Conservation (phyloP, 2,888 invertebrate genomes). For the Phyllotreta striolata region DNA sequence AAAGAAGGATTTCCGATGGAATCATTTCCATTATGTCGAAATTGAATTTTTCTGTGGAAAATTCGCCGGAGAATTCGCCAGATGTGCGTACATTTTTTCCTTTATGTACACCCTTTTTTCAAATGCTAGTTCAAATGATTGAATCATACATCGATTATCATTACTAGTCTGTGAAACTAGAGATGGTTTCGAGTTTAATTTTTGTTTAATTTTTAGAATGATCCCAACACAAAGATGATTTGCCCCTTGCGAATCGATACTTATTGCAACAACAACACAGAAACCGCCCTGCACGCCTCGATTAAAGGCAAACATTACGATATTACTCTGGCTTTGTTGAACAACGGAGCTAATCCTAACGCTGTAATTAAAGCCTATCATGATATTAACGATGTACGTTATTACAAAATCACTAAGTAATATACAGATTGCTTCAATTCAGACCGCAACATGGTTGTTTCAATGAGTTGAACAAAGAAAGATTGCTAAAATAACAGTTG, state of each 20-base stretch:
- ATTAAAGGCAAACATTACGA: slow-evolving; percentile 79
- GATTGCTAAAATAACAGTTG: no score
- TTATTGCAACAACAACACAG: slow-evolving; percentile 77
- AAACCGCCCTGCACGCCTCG: slow-evolving; percentile 85
- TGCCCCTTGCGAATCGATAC: slow-evolving; percentile 78
- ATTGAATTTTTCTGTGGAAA: slow-evolving; percentile 71
- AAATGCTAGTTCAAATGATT: no score
- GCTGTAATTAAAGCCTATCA: slow-evolving; percentile 67
- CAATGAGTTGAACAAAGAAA: no score
- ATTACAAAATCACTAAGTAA: slow-evolving; percentile 1
- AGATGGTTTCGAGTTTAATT: no score
- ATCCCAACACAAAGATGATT: slow-evolving; percentile 60
- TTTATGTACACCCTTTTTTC: no score
- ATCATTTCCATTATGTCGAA: slow-evolving; percentile 89
- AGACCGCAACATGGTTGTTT: no score
- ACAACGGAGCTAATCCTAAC: slow-evolving; percentile 85
- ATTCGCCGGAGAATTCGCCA: slow-evolving; percentile 54
- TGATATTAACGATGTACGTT: slow-evolving; percentile 58
- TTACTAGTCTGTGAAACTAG: not conserved
- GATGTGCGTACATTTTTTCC: no score
- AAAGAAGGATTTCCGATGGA: slow-evolving; percentile 82
- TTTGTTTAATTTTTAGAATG: slow-evolving; percentile 42
- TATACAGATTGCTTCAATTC: no score
- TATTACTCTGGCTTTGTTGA: slow-evolving; percentile 73
- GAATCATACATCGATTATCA: not conserved